A percentile compares a stretch with the other conserved stretches of the same genome.
Conservation (phyloP, 2,888 invertebrate species). For the Coecobrya sp. region DNA sequence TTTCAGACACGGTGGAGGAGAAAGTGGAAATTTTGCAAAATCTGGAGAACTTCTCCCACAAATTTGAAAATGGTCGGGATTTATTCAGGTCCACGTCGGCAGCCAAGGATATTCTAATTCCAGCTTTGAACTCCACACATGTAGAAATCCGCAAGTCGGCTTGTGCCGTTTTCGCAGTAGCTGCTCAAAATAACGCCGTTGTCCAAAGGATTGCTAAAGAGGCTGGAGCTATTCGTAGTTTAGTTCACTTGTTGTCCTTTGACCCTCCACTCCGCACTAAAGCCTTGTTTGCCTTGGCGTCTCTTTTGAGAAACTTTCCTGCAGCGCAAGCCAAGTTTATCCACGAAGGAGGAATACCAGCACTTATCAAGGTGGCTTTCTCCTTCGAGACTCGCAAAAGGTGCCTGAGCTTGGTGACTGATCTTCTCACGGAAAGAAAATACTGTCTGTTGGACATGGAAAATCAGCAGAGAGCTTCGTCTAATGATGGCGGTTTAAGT, state of each 20-base stretch:
- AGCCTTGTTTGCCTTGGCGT: slow-evolving; percentile 84
- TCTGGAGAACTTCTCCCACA: slow-evolving; percentile 85
- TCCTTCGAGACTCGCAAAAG: slow-evolving; percentile 83
- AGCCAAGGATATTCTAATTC: slow-evolving; percentile 83
- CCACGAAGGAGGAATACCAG: slow-evolving; percentile 83
- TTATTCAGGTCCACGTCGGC: slow-evolving; percentile 83
- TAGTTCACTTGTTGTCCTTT: slow-evolving; percentile 83
- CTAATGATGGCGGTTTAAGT: slow-evolving; percentile 1
- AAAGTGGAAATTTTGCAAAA: slow-evolving; percentile 85
- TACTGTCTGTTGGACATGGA: slow-evolving; percentile 79
- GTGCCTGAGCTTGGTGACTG: slow-evolving; percentile 82
- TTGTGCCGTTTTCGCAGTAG: slow-evolving; percentile 85
- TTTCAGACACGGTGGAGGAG: slow-evolving; percentile 81
- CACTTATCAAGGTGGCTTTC: slow-evolving; percentile 83
- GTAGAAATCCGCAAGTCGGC: slow-evolving; percentile 82
- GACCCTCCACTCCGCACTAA: slow-evolving; percentile 82
- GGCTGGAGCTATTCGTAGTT: slow-evolving; percentile 82
- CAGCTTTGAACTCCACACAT: slow-evolving; percentile 84
- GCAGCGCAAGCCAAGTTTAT: slow-evolving; percentile 84
- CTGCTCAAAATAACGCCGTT: slow-evolving; percentile 84
- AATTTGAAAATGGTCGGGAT: slow-evolving; percentile 85
- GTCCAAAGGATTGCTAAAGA: slow-evolving; percentile 83
- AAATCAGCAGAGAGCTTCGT: neutral
- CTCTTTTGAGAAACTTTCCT: slow-evolving; percentile 84
- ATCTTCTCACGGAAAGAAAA: slow-evolving; percentile 82